Evolutionary conservation across 2,113 vertebrate genomes (phyloP).

Genomic region (Nibea coibor): DNA sequence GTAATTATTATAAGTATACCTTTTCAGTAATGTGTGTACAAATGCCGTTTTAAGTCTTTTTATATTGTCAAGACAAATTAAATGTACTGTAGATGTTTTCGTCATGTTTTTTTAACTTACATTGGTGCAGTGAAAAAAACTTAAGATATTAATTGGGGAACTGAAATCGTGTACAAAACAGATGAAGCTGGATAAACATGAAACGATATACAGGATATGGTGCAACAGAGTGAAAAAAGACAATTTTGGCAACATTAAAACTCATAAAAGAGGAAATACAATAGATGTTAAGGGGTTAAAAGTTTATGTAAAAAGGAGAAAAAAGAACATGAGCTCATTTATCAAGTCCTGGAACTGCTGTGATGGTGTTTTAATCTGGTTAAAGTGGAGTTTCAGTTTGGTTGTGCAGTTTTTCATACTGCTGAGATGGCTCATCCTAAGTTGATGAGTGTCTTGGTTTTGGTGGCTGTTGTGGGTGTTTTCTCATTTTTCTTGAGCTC

Average conservation of each 20-base stretch:
- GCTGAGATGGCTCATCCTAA: conserved; percentile 62
- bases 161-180: background rate
- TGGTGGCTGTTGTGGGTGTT: conserved; percentile 73
- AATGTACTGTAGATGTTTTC: background rate
- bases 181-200: background rate
- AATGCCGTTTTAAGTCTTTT: background rate
- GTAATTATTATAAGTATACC: background rate
- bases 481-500: conserved; percentile 45
- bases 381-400: conserved; percentile 55
- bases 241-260: background rate
- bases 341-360: conserved; percentile 42
- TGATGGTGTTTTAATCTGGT: conserved; percentile 58
- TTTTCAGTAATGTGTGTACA: background rate
- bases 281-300: conserved; percentile 12
- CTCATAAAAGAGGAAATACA: background rate
- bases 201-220: background rate
- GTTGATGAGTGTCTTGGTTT: conserved; percentile 65
- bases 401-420: conserved; percentile 51
- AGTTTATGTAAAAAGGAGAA: conserved; percentile 9
- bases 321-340: conserved; percentile 20
- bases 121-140: background rate
- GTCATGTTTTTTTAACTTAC: background rate
- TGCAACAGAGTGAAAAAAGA: background rate
- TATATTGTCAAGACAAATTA: background rate
- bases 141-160: background rate